Evolutionary conservation across 2,888 invertebrate species (phyloP), one percentile per base, ranked within the genome.

Genomic region (Athalia cordata): DNA sequence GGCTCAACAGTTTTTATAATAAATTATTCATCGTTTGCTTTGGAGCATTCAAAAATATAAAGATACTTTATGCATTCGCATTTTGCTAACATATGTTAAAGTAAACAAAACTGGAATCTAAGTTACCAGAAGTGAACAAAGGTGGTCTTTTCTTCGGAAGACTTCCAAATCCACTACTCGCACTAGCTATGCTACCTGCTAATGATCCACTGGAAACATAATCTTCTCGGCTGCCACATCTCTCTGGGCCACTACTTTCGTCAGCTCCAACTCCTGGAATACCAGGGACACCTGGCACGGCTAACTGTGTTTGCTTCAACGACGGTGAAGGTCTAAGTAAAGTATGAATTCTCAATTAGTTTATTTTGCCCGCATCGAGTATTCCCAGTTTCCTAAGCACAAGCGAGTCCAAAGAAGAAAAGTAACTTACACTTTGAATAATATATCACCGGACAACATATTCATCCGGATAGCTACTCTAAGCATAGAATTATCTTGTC

Each of bases 401-500:
- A 64, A 55, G 67, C 57, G 9, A 29, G n/a, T 57, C 55, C 47
- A n/a, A 29, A 57, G 74, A 59, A 70, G 68, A 67, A 8, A 15
- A 9, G 8, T n/a, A 66, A 93, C 97, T 94, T 91, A 98, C 98
- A 97, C 98, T 95, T 99, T 98, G 90, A 99, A 99, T 82, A 98
- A 94, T 84, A 98, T 97, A 92, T 99, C 99, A 70, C 99, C 98
- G 67, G 97, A 96, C 84, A 97, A 94, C 94, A 99, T 96, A 87
- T 96, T 96, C 96, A 99, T 97, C 89, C 95, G 95, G 86, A 98
- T 96, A 84, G 96, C 94, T 85, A 98, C 95, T 87, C 96, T 94
- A 84, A 99, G 93, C 93, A 97, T 97, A 83, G 98, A 98, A 92
- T 99, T 99, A 92, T 99, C 99, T 91, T 98, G 97, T 77, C 99